Conservation (phyloP, 2,888 invertebrate genomes). For the Steinernema hermaphroditum region DNA sequence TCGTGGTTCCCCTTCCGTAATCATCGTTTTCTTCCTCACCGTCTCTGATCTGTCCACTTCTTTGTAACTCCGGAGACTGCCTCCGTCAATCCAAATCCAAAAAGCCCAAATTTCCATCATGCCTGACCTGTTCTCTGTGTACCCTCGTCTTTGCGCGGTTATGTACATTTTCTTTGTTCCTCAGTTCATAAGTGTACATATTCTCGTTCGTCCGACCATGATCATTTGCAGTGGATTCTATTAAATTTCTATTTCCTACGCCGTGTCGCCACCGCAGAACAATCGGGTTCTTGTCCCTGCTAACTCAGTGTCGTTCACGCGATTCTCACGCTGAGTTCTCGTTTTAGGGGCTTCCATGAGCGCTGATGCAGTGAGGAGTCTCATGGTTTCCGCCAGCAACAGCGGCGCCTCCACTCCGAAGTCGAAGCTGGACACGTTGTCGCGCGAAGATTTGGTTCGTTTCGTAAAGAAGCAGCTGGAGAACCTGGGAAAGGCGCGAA, state of each 20-base stretch:
- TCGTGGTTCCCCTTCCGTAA: too few species aligned
- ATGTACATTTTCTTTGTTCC: background rate
- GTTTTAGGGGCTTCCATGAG: background rate
- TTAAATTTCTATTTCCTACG: constrained; percentile 28
- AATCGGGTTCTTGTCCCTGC: too few species aligned
- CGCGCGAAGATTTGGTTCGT: constrained; percentile 48
- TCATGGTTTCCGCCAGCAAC: background rate
- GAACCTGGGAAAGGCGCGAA: constrained; percentile 41
- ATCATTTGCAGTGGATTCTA: constrained; percentile 18
- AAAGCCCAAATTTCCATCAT: background rate
- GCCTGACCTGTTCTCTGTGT: background rate
- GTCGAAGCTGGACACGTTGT: constrained; percentile 45
- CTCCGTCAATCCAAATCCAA: constrained; percentile 8
- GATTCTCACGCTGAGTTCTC: background rate
- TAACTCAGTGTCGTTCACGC: background rate
- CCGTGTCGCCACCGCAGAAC: background rate
- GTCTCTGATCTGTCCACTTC: background rate
- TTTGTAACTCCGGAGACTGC: background rate
- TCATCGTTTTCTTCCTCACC: too few species aligned
- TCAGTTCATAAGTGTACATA: background rate
- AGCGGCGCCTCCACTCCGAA: constrained; percentile 13
- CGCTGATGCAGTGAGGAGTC: background rate
- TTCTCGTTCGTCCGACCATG: background rate
- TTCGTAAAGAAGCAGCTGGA: constrained; percentile 52
- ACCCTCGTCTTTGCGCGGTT: background rate